Base-by-base conservation (phyloP, 2,797 vertebrate species). In the Clarias platycephalus region DNA sequence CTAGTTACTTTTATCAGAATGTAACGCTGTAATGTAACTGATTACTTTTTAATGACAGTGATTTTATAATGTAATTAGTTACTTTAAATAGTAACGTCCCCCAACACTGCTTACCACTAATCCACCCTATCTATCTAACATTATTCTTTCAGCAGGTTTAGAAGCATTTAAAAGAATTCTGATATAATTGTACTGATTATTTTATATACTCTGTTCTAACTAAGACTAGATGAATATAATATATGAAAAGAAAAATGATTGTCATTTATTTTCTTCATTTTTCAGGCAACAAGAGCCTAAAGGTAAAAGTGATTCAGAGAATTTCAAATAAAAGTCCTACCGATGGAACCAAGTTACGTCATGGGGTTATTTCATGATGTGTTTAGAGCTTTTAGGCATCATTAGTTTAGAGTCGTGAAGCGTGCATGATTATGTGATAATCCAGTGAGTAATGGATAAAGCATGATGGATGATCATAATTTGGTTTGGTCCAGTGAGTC, bases 371-470 rank as follows among this genome's bases (percentile, higher is more conserved):
- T 81, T 81, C 63, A 18, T 63, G 60, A 79, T 62, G 60, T 64
- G n/a, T 49, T 28, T 64, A 13, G 40, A 13, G 78, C 40, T 80
- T 82, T 83, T 75, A 76, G 60, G 28, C 84, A 67, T 80, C 60
- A 67, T 84, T 77, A 63, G 67, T 67, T 79, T 31, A 20, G 40
- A 80, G 34, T 58, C 53, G 18, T 63, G 53, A 60, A 75, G 57
- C 60, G 34, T 37, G 24, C 55, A 70, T 85, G 81, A 80, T 83
- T 71, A 83, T 81, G 53, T 63, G 75, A 78, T 84, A 77, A 81
- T 86, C 66, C 26, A 63, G 70, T 55, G 74, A 86, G 76, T 82
- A 79, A 82, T 78, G 37, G 66, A 76, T 77, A 81, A 87, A 83
- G 77, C 71, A 87, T 75, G 70, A 81, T 58, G 34, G 67, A 82